Evolutionary conservation across 2,797 vertebrate genomes (phyloP), one percentile per base, ranked within the genome.

Genomic region (Hypotaenidia okinawae): DNA sequence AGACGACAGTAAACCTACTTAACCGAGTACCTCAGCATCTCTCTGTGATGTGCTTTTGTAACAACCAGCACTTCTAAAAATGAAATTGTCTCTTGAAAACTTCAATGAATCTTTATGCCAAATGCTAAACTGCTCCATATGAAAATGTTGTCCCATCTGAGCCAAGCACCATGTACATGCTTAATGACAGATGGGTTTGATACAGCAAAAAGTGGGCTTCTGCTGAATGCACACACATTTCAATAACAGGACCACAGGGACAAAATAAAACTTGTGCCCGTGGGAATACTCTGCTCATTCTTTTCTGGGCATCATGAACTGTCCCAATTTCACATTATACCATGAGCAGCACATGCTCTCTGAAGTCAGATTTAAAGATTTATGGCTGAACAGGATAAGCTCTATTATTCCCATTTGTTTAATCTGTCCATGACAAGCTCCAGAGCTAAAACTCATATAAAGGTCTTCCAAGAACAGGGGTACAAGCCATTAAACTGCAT

Each of bases 351-450:
- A 92, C 70, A 74, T 37, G 81, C 27, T 80, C 39, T 67, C 68
- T 66, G 58, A 94, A 84, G 76, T 85, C 87, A 94, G 93, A 84
- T 95, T 85, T 91, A 91, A 87, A 94, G 80, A 75, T 83, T 96
- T 97, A 84, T 1, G 1, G 62, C 80, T 88, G n/a, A 92, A 69
- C 45, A 84, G 78, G 89, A 92, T 76, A 93, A 89, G 22, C 61
- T 90, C 57, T 78, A 59, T 87, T 89, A 90, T 12, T 87, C 57
- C 63, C 39, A 51, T 80, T 95, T 79, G 66, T 90, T 96, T 95
- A 95, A 87, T 76, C 63, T 33, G 57, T 61, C 35, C 39, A 10
- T 27, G 61, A 83, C 41, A 90, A 75, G 84, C 47, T 78, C 72
- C 81, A 80, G 74, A 87, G 74, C 41, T 88, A 90, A 92, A 94